A percentile compares a stretch with the other conserved stretches of the same genome.
Conservation (phyloP, 1,140 invertebrate genomes). For the Drosophila takahashii region DNA sequence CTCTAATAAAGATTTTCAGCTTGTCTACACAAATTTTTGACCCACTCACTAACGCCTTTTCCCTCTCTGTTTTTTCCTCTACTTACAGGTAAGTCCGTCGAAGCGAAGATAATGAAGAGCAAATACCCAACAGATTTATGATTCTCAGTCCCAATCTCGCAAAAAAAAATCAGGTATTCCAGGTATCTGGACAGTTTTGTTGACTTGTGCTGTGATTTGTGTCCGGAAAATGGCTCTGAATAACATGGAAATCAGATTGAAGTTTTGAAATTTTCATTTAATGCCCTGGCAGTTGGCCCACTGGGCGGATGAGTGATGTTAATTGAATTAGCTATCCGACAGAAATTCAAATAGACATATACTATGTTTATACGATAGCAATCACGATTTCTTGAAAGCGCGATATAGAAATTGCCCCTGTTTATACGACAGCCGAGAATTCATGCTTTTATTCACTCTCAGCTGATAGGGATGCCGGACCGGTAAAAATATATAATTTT, state of each 20-base stretch:
- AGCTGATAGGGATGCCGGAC: no score
- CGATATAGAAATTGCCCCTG: no score
- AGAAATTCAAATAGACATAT: not conserved
- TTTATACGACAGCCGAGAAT: no score
- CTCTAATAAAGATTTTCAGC: constrained; percentile 43
- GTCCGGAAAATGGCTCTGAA: not conserved
- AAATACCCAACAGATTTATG: constrained; percentile 58
- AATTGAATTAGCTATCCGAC: constrained; percentile 2
- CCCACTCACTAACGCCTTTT: constrained; percentile 26
- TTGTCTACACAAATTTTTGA: constrained; percentile 39
- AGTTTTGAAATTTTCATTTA: not conserved
- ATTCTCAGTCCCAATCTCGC: constrained; percentile 5
- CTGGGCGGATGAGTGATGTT: constrained; percentile 17
- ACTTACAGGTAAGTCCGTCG: constrained; percentile 63
- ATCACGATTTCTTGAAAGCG: no score
- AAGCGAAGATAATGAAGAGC: constrained; percentile 66
- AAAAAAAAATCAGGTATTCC: constrained; percentile 5
- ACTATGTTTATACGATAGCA: no score
- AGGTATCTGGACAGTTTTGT: constrained; percentile 37
- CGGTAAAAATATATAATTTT: no score
- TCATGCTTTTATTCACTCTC: no score
- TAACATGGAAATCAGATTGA: not conserved
- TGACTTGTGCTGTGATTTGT: constrained; percentile 7
- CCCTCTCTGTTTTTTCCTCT: constrained; percentile 24
- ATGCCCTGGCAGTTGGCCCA: not conserved